A percentile compares a stretch with the other conserved stretches of the same genome.
phyloP scores from a whole-genome alignment of 2,113 vertebrate species.

The Python bivittatus region DNA sequence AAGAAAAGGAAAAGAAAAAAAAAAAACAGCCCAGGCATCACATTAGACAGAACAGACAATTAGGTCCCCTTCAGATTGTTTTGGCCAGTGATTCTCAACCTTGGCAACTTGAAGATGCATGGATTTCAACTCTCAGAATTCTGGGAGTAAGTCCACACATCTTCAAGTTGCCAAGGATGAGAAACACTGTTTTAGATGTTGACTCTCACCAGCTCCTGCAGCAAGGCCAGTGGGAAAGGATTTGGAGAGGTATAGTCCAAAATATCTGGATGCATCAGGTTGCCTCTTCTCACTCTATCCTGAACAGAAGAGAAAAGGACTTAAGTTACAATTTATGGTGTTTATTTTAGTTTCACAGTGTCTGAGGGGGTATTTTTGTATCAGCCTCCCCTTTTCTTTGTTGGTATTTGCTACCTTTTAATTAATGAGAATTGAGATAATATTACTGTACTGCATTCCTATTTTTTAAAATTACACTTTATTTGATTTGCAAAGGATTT shows the following conservation, averaged over 20 bases:
- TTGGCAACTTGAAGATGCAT: no score
- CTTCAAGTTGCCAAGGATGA: no score
- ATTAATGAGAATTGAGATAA: neutral
- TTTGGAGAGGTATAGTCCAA: neutral
- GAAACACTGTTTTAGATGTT: neutral
- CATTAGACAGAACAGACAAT: neutral
- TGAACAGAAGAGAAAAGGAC: neutral
- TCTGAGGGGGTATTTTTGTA: neutral
- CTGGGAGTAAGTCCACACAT: no score
- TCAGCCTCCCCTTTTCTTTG: neutral
- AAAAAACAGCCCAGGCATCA: neutral
- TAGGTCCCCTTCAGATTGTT: neutral
- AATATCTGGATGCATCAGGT: neutral
- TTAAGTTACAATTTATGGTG: neutral
- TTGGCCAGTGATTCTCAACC: no score
- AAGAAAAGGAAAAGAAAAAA: neutral
- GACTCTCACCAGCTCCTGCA: neutral
- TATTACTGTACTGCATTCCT: accelerated
- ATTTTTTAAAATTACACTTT: neutral
- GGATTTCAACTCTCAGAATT: no score
- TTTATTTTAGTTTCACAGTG: no score
- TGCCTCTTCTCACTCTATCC: neutral
- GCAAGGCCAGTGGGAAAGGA: neutral
- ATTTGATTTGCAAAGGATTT: neutral
- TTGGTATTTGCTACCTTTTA: neutral